Evolutionary conservation across 2,888 invertebrate species (phyloP), one percentile per base, ranked within the genome.

Genomic region (Diadegma fenestrale): DNA sequence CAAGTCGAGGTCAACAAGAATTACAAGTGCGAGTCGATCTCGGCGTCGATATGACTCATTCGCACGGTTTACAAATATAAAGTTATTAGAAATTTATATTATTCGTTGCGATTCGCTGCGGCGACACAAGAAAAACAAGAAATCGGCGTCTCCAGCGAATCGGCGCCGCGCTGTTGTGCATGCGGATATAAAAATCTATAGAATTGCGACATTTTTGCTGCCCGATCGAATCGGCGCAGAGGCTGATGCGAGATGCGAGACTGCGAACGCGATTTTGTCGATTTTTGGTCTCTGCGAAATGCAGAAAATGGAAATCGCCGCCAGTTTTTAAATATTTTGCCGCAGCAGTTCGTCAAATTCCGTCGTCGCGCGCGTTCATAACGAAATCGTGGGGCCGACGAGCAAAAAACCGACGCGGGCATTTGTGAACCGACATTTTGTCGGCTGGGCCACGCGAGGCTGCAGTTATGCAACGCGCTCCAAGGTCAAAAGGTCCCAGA

Each of bases 341-440:
- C 22, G n/a, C n/a, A n/a, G n/a, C n/a, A 19, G 26, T 0, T 26
- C 26, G 14, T 14, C 12, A 26, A 58, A 58, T 26, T 22, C 58
- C 14, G 22, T 12, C 1, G 5, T 5, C 14, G 37, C 26, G 26
- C 19, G 3, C 22, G 8, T 54, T 22, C 22, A n/a, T n/a, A 22
- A 54, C 17, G 37, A 12, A 17, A 54, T 54, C 37, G 22, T 12
- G 10, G 33, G 7, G 26, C 0, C 48, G 64, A 22, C 14, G 37
- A 37, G 37, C 37, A 37, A 37, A n/a, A 37, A 8, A 7, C 8
- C 10, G 37, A 7, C 8, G 33, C 33, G 7, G 37, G 7, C 37
- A 10, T 37, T 5, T 37, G 8, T 37, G 37, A 37, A 33, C 33
- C 33, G 85, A 85, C 85, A 85, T 85, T 82, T 85, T 85, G 85